Conservation (phyloP, 2,888 invertebrate species). For the Cynaeus angustus region DNA sequence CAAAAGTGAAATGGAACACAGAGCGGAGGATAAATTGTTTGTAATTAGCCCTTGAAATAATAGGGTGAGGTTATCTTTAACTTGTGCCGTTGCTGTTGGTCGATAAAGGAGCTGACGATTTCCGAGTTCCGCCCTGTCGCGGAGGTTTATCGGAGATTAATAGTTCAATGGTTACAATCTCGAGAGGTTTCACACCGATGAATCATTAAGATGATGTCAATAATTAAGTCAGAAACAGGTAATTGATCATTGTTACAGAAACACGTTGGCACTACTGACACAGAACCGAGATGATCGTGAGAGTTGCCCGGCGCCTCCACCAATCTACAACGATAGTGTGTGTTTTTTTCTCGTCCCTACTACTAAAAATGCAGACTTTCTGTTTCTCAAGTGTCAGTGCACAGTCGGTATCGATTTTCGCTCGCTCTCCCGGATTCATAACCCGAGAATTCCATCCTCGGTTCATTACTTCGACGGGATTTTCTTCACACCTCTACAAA, state of each 20-base stretch:
- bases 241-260: constrained; percentile 22
- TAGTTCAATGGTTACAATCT: constrained; percentile 42
- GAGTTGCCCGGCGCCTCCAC: no score
- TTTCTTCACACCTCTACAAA: constrained; percentile 32
- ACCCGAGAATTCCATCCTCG: constrained; percentile 28
- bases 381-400: not conserved
- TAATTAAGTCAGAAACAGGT: constrained; percentile 32
- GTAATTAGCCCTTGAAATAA: not conserved
- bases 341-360: no score
- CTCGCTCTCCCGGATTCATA: constrained; percentile 30
- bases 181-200: constrained; percentile 36
- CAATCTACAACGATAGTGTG: no score
- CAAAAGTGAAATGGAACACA: not conserved
- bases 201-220: constrained; percentile 41
- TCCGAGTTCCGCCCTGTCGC: constrained; percentile 35
- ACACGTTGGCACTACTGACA: no score
- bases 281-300: no score
- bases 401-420: constrained; percentile 23
- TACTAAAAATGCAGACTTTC: not conserved
- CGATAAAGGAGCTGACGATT: constrained; percentile 25
- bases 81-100: constrained; percentile 8
- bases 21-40: not conserved
- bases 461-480: constrained; percentile 34
- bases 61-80: constrained; percentile 23
- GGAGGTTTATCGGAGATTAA: constrained; percentile 45